Percentiles rank a stretch among this genome's conserved stretches.
phyloP scores from a whole-genome alignment of 2,888 invertebrate species.

The Drosophila pseudotakahashii region DNA sequence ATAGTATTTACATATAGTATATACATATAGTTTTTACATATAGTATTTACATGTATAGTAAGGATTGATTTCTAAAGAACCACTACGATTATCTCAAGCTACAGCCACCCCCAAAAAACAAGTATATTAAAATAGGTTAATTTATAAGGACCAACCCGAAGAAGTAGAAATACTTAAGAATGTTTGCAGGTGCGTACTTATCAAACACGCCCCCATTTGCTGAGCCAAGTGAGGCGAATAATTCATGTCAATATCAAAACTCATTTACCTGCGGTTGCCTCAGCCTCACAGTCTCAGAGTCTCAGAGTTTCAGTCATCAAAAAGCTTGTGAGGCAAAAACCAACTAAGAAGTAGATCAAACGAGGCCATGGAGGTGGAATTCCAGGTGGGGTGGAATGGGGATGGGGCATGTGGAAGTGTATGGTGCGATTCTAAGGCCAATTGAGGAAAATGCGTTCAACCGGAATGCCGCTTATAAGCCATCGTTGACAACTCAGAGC shows the following conservation, averaged over 20 bases:
- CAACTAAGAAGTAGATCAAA: constrained; percentile 53
- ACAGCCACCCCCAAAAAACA: constrained; percentile 12
- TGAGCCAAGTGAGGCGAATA: constrained; percentile 63
- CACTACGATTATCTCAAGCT: background rate
- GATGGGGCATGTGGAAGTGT: too few relatives aligned
- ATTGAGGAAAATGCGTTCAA: constrained; percentile 44
- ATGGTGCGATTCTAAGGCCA: constrained; percentile 34
- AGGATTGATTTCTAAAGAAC: background rate
- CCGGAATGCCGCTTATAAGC: constrained; percentile 62
- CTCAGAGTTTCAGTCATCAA: constrained; percentile 36
- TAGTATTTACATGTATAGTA: too few relatives aligned
- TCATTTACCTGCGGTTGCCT: constrained; percentile 73
- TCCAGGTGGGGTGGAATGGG: background rate
- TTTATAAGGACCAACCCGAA: constrained; percentile 39
- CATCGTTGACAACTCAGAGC: constrained; percentile 49
- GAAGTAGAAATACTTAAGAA: constrained; percentile 14
- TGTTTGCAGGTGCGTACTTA: constrained; percentile 19
- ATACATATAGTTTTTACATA: too few relatives aligned
- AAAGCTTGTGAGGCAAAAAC: constrained; percentile 49
- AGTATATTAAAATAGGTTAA: constrained; percentile 54
- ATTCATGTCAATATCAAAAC: constrained; percentile 75
- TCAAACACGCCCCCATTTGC: constrained; percentile 57
- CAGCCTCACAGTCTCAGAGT: constrained; percentile 24
- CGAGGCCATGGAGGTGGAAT: constrained; percentile 4
- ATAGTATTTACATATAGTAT: too few relatives aligned